A percentile compares a stretch with the other conserved stretches of the same genome.
These are phyloP conservation scores for Alloscopus bannaensis DNA, from an alignment of 2,888 invertebrate genomes.

Conservation along the genomic window DNA sequence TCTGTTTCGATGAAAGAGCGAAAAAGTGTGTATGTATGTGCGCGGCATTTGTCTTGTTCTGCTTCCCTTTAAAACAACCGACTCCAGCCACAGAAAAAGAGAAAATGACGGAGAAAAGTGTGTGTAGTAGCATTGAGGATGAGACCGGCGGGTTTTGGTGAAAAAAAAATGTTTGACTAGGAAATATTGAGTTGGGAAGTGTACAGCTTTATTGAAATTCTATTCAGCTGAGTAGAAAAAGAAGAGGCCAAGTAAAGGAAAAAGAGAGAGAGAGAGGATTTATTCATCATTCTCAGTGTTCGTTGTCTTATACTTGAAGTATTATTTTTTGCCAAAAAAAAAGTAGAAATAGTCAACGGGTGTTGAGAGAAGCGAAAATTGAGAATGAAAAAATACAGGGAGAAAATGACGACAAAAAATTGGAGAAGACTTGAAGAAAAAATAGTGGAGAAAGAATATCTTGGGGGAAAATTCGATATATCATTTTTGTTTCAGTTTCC, in stretches of 20 bases:
- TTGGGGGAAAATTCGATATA: background rate
- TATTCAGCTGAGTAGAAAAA: conserved; percentile 48
- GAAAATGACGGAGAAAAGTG: background rate
- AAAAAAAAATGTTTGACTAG: conserved; percentile 44
- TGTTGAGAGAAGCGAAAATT: conserved; percentile 22
- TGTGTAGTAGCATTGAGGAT: too few species aligned
- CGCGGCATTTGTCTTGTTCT: conserved; percentile 15
- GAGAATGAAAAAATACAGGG: too few species aligned
- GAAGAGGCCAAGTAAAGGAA: conserved; percentile 19
- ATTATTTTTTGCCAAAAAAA: conserved; percentile 35
- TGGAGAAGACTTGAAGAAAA: background rate
- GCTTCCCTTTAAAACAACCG: conserved; percentile 26
- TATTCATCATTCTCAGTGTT: conserved; percentile 49
- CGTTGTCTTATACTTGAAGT: conserved; percentile 35
- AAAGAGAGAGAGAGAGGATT: conserved; percentile 46
- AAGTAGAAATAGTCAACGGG: conserved; percentile 9
- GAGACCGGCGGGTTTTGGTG: conserved; percentile 12
- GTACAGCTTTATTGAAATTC: conserved; percentile 62
- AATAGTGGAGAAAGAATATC: background rate
- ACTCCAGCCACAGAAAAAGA: conserved; percentile 25
- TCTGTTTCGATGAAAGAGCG: too few species aligned
- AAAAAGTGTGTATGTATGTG: too few species aligned
- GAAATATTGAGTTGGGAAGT: conserved; percentile 58
- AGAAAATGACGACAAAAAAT: too few species aligned
- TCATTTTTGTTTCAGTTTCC: conserved; percentile 5